These are phyloP conservation scores for Eriocheir sinensis DNA, from an alignment of 1,140 invertebrate species.

Conservation along the genomic window DNA sequence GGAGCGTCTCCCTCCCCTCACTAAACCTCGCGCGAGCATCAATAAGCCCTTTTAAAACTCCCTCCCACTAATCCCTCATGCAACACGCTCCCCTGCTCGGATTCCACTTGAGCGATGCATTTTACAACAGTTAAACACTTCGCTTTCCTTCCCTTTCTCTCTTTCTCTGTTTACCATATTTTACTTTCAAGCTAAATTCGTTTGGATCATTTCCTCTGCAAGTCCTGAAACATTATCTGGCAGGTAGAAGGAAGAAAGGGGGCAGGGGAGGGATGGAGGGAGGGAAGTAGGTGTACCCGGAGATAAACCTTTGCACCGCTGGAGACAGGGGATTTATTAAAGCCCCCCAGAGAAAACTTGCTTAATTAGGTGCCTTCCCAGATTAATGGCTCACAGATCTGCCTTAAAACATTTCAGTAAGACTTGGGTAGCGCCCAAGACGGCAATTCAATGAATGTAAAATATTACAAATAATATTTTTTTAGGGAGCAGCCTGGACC, in stretches of 20 bases:
- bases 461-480: not conserved
- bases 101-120: not conserved
- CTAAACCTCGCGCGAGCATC: not conserved
- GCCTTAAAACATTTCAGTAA: not conserved
- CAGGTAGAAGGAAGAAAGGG: not conserved
- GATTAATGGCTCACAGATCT: constrained; percentile 35
- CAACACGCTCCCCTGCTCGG: not conserved
- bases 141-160: not conserved
- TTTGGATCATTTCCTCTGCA: not conserved
- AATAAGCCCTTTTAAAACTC: not conserved
- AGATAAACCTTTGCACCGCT: constrained; percentile 20
- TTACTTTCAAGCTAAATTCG: no score
- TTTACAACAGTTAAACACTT: no score
- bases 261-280: not conserved
- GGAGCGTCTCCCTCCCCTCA: not conserved
- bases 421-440: not conserved
- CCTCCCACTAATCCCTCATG: not conserved
- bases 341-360: constrained; percentile 40
- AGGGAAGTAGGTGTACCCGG: constrained; percentile 38
- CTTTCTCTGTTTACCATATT: not conserved
- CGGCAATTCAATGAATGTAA: not conserved
- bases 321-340: constrained; percentile 42
- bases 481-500: not conserved
- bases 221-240: not conserved
- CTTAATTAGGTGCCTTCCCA: constrained; percentile 35